A percentile compares a stretch with the other conserved stretches of the same genome.
phyloP scores from a whole-genome alignment of 92 coral and sea anemone genomes.

The Micromussa lordhowensis region DNA sequence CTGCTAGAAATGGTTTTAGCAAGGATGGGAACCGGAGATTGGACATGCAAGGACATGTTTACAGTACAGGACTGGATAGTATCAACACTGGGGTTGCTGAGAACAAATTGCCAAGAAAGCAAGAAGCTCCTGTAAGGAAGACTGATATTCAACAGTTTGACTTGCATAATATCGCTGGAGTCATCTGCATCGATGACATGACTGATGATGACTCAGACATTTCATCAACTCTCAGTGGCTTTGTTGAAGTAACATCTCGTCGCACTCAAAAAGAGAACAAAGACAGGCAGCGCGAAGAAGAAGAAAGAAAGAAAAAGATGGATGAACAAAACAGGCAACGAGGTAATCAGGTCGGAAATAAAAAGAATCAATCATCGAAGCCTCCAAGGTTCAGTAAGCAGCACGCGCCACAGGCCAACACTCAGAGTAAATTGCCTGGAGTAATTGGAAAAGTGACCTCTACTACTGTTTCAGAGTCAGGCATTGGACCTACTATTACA shows the following conservation, averaged over 20 bases:
- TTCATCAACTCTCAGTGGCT: conserved; percentile 96
- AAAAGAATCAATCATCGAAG: conserved; percentile 79
- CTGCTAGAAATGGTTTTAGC: conserved; percentile 87
- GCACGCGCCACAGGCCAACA: conserved; percentile 61
- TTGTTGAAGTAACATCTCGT: conserved; percentile 96
- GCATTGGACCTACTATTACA: conserved; percentile 54
- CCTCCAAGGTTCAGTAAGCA: conserved; percentile 96
- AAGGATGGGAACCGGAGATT: conserved; percentile 78
- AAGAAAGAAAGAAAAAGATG: conserved; percentile 79
- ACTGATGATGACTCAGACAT: conserved; percentile 93
- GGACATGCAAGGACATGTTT: conserved; percentile 52
- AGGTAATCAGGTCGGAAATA: conserved; percentile 61
- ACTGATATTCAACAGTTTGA: conserved; percentile 81
- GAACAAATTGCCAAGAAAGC: conserved; percentile 71
- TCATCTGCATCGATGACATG: conserved; percentile 95
- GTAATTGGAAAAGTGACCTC: conserved; percentile 63
- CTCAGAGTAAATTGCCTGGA: conserved; percentile 65
- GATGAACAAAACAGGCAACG: conserved; percentile 84
- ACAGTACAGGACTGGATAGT: conserved; percentile 75
- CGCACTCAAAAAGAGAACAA: conserved; percentile 93
- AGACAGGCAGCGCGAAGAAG: conserved; percentile 97
- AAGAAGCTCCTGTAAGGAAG: conserved; percentile 72
- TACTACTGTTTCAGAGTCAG: conserved; percentile 67
- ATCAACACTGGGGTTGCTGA: conserved; percentile 65
- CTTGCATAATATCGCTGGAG: conserved; percentile 95